Evolutionary conservation across 2,797 vertebrate genomes (phyloP).

Genomic region (Acanthopagrus latus): DNA sequence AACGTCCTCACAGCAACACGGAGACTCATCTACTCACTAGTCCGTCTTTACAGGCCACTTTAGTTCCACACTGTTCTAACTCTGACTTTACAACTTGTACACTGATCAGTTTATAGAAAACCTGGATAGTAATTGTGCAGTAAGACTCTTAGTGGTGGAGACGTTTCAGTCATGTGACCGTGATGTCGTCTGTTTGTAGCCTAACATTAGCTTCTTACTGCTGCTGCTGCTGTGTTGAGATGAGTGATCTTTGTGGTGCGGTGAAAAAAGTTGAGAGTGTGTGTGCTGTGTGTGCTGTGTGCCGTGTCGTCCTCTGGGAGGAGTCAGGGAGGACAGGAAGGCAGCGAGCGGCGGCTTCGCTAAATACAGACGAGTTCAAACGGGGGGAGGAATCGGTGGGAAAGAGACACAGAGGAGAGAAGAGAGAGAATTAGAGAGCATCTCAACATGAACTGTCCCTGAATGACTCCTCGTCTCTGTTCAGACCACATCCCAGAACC

Average conservation of each 20-base stretch:
- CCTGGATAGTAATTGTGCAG: too few species aligned
- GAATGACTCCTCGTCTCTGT: background rate
- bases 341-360: slow-evolving; percentile 17
- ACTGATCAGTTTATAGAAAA: too few species aligned
- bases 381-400: slow-evolving; percentile 31
- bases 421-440: slow-evolving; percentile 14
- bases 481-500: slow-evolving; percentile 1
- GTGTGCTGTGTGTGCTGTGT: slow-evolving; percentile 3
- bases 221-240: too few species aligned
- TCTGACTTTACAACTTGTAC: too few species aligned
- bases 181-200: too few species aligned
- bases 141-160: too few species aligned
- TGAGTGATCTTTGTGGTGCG: background rate
- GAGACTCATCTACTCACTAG: too few species aligned
- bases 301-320: slow-evolving; percentile 24
- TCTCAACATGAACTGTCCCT: slow-evolving; percentile 26
- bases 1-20: too few species aligned
- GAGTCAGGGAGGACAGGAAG: slow-evolving; percentile 32
- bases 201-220: too few species aligned
- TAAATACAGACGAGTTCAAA: slow-evolving; percentile 26
- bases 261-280: slow-evolving; percentile 23
- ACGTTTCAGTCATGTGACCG: too few species aligned
- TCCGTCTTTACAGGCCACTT: too few species aligned
- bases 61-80: too few species aligned
- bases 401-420: slow-evolving; percentile 4